Percentiles rank a stretch among this genome's conserved stretches.
Conservation (phyloP, 2,888 invertebrate species). For the Hyles lineata region DNA sequence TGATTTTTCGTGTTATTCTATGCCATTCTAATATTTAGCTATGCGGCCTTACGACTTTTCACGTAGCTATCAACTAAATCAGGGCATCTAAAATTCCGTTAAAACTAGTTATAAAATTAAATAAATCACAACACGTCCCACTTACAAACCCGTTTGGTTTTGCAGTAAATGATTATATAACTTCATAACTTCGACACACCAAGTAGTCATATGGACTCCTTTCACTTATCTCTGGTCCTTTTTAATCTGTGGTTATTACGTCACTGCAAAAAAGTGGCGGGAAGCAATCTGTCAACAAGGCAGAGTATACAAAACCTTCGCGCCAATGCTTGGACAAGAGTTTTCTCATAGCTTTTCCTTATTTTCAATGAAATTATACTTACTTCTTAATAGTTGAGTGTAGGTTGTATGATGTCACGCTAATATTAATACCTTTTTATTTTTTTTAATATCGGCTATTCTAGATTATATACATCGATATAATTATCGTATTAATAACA, state of each 20-base stretch:
- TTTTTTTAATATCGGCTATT: neutral
- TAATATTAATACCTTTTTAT: neutral
- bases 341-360: slow-evolving; percentile 4
- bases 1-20: too few species aligned
- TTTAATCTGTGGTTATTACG: slow-evolving; percentile 52
- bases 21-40: too few species aligned
- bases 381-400: neutral
- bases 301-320: slow-evolving; percentile 5
- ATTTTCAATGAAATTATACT: slow-evolving; percentile 7
- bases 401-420: slow-evolving; percentile 1
- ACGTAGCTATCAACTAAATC: slow-evolving; percentile 9
- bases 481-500: too few species aligned
- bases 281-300: neutral
- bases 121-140: slow-evolving; percentile 42
- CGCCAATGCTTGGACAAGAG: slow-evolving; percentile 10
- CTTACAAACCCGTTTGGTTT: slow-evolving; percentile 41
- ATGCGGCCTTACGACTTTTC: neutral
- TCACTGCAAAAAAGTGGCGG: slow-evolving; percentile 2
- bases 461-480: neutral
- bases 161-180: slow-evolving; percentile 29
- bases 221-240: slow-evolving; percentile 64
- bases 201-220: slow-evolving; percentile 49
- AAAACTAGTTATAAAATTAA: slow-evolving; percentile 31
- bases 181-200: slow-evolving; percentile 23
- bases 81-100: slow-evolving; percentile 23